Conservation (phyloP, 2,797 vertebrate genomes). For the Mormyrus proboscirostris region DNA sequence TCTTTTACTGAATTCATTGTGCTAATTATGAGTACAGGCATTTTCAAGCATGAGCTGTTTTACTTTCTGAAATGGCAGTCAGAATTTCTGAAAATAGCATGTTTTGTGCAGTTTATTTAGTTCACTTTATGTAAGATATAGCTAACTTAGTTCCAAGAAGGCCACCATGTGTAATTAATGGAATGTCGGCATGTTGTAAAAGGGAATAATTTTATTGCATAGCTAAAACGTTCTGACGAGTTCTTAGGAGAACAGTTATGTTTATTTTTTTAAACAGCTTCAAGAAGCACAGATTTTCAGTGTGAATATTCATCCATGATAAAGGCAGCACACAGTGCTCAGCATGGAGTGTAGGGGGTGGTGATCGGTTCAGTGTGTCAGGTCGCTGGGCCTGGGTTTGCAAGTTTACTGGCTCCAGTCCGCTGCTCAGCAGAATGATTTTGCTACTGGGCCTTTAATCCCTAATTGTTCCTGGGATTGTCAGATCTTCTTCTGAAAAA, state of each 20-base stretch:
- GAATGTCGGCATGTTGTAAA: not conserved
- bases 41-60: not conserved
- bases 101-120: not conserved
- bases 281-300: not conserved
- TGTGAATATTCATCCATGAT: not conserved
- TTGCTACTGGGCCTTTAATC: not conserved
- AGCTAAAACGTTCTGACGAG: not conserved
- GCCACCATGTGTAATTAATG: not conserved
- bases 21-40: not conserved
- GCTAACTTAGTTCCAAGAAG: not conserved
- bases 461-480: not conserved
- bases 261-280: not conserved
- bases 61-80: not conserved
- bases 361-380: not conserved
- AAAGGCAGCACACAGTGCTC: not conserved
- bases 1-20: not conserved
- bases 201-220: not conserved
- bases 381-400: not conserved
- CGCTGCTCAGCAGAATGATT: not conserved
- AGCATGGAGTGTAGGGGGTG: not conserved
- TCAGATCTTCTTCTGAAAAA: not conserved
- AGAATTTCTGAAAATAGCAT: not conserved
- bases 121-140: not conserved
- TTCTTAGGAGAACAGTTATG: not conserved
- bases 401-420: not conserved